A percentile compares a stretch with the other conserved stretches of the same genome.
Evolutionary conservation across 2,888 invertebrate species (phyloP).

Genomic region (Aspidiotus rigidus): DNA sequence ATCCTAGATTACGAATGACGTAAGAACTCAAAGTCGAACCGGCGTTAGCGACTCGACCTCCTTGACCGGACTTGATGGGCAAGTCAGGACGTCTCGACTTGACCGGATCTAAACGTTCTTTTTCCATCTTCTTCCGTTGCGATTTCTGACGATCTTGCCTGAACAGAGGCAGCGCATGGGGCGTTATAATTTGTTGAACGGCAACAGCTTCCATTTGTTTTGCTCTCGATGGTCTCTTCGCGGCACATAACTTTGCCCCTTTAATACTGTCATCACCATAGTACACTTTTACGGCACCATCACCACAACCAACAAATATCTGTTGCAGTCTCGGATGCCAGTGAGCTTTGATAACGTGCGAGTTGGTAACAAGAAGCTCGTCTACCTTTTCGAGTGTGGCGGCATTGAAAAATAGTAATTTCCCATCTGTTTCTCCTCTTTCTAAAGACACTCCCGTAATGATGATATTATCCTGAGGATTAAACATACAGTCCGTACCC

Average conservation of each 20-base stretch:
- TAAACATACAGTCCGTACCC: slow-evolving; percentile 60
- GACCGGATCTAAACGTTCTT: slow-evolving; percentile 75
- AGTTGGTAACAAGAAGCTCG: slow-evolving; percentile 64
- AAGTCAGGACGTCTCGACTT: slow-evolving; percentile 74
- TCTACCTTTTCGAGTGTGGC: slow-evolving; percentile 64
- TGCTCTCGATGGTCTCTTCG: slow-evolving; percentile 67
- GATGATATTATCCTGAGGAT: slow-evolving; percentile 83
- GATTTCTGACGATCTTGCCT: slow-evolving; percentile 82
- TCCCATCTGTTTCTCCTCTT: slow-evolving; percentile 54
- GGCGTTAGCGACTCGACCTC: slow-evolving; percentile 87
- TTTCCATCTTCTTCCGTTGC: slow-evolving; percentile 81
- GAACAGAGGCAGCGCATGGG: slow-evolving; percentile 90
- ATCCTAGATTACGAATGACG: slow-evolving; percentile 87
- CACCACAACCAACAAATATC: slow-evolving; percentile 83
- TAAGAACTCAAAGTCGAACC: slow-evolving; percentile 94
- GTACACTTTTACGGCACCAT: slow-evolving; percentile 79
- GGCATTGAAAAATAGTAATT: slow-evolving; percentile 68
- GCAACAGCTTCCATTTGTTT: slow-evolving; percentile 79
- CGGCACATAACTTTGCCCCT: slow-evolving; percentile 83
- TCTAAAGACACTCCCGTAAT: slow-evolving; percentile 78
- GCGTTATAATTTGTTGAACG: slow-evolving; percentile 88
- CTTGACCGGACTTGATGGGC: slow-evolving; percentile 73
- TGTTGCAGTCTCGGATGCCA: slow-evolving; percentile 99
- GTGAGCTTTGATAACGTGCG: slow-evolving; percentile 74
- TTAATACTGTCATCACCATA: slow-evolving; percentile 83